Conservation (phyloP, 2,113 vertebrate species). For the Enhydra lutris region DNA sequence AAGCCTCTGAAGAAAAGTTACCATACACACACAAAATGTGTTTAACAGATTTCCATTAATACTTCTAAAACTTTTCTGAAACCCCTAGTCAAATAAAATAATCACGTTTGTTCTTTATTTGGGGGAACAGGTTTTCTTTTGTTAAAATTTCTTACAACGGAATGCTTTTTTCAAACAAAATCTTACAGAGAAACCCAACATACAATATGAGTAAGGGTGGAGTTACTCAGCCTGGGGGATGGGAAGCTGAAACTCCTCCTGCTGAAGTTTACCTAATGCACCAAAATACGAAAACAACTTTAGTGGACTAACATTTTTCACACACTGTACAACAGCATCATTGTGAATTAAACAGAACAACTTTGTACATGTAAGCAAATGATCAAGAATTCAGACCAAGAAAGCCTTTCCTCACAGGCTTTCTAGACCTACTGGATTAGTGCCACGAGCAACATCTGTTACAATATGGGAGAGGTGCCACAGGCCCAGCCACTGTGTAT, state of each 20-base stretch:
- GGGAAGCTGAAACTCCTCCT: background rate
- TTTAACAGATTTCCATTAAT: background rate
- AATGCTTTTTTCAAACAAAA: background rate
- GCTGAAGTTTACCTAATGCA: background rate
- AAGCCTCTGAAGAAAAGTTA: constrained; percentile 1
- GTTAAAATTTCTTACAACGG: background rate
- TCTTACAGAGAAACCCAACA: background rate
- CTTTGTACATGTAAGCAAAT: background rate
- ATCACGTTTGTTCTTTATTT: background rate
- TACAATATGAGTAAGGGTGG: background rate
- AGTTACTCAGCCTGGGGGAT: background rate
- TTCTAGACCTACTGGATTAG: background rate
- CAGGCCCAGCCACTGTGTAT: background rate
- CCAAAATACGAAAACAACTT: background rate
- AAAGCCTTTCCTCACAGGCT: background rate
- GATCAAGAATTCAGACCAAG: background rate
- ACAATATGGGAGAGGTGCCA: background rate
- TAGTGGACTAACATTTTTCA: background rate
- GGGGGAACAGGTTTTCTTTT: background rate
- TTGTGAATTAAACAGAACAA: background rate
- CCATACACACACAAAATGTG: background rate
- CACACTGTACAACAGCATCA: background rate
- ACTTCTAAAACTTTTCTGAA: background rate
- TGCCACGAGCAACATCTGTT: background rate
- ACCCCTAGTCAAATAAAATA: constrained; percentile 8